Base-by-base conservation (phyloP, 2,113 vertebrate species). In the Microtus richardsoni region DNA sequence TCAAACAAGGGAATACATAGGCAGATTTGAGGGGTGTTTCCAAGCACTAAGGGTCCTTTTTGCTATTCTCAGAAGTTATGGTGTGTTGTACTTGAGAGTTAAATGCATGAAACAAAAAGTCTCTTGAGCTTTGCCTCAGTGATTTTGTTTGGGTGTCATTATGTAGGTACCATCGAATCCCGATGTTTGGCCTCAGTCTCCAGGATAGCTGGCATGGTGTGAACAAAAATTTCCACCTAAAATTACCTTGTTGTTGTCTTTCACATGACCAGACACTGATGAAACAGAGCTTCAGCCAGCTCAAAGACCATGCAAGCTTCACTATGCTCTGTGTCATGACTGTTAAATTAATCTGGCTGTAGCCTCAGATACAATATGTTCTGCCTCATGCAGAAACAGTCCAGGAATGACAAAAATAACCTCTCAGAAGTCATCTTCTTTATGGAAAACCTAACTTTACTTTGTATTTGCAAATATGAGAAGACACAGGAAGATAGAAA, bases 61-160 rank as follows among this genome's bases (percentile, higher is more conserved):
- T 78, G 36, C 3, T 83, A n/a, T 83, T 33, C 1, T 39, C 22
- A 80, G 28, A 22, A 47, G 14, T 58, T 94, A 52, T 12, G 12
- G n/a, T 60, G 3, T 17, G 44, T 68, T 83, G 8, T 3, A 17
- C 4, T 80, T 62, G 74, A 58, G 49, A 13, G 26, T 12, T 10
- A 88, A 39, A 30, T 70, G 13, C 5, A 84, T 10, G 2, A 33
- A 90, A 11, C 21, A 58, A 75, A 33, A 58, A 9, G 9, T 92
- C 41, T n/a, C 39, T 47, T 80, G 44, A 84, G 3, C 36, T 64
- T 79, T 84, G 30, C 33, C 79, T 47, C 10, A 54, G 17, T 39
- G 36, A n/a, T 93, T 83, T 93, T 66, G 64, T 78, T 93, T 94
- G 77, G 16, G 39, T 26, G 5, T 77, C 28, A 39, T 91, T 92